Evolutionary conservation across 1,140 invertebrate species (phyloP).

Genomic region (Leptinotarsa defecta): DNA sequence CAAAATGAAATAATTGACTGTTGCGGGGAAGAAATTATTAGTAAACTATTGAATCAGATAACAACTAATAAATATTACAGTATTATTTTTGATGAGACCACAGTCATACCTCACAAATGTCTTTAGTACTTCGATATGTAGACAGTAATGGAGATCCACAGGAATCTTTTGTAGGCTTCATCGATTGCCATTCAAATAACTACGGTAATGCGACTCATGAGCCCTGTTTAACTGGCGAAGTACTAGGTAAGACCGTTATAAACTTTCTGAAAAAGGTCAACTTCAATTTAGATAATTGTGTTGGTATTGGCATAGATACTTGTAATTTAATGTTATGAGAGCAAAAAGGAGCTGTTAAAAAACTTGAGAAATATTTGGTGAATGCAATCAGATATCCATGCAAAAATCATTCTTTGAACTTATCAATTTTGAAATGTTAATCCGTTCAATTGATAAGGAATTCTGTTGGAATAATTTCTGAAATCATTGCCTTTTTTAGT

Average conservation of each 20-base stretch:
- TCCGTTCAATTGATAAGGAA: constrained; percentile 32
- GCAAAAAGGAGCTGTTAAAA: constrained; percentile 39
- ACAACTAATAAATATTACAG: constrained; percentile 3
- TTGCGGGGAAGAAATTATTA: constrained; percentile 27
- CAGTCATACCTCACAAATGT: constrained; percentile 7
- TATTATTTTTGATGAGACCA: constrained; percentile 26
- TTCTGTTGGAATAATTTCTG: constrained; percentile 29
- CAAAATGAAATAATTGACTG: constrained; percentile 27
- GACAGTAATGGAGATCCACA: constrained; percentile 3
- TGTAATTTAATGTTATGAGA: constrained; percentile 47
- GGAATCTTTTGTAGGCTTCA: constrained; percentile 25
- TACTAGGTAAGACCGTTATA: not conserved
- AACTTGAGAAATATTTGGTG: constrained; percentile 20
- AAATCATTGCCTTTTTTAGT: constrained; percentile 42
- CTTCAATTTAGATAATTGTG: not conserved
- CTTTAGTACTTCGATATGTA: constrained; percentile 17
- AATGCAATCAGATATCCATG: constrained; percentile 43
- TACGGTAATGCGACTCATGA: constrained; percentile 12
- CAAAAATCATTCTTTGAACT: constrained; percentile 44
- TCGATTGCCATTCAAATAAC: constrained; percentile 16
- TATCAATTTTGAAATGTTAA: constrained; percentile 36
- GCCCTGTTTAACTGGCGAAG: constrained; percentile 8
- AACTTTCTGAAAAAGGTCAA: constrained; percentile 28
- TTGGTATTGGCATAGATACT: constrained; percentile 27
- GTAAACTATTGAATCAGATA: constrained; percentile 22